Conservation (phyloP, 2,888 invertebrate species). For the Tipula lateralis region DNA sequence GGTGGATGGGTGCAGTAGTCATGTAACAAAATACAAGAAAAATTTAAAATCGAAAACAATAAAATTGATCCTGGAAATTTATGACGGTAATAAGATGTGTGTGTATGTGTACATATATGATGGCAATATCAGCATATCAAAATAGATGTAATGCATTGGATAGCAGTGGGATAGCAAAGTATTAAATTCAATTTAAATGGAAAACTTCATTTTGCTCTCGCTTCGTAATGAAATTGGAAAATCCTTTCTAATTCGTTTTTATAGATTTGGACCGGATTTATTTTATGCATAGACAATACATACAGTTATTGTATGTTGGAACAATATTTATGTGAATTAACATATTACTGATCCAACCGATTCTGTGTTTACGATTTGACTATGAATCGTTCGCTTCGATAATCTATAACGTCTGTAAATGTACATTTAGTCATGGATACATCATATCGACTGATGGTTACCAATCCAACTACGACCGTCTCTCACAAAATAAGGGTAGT, state of each 20-base stretch:
- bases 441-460: too few relatives aligned
- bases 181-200: neutral
- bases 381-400: too few relatives aligned
- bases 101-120: too few relatives aligned
- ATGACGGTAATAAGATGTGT: neutral
- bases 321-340: too few relatives aligned
- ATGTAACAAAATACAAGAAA: neutral
- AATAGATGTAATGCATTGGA: neutral
- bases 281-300: neutral
- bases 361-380: too few relatives aligned
- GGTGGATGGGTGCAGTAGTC: too few relatives aligned
- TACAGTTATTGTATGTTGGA: neutral
- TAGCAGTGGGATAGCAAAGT: neutral
- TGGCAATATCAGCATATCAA: neutral
- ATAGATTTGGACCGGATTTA: neutral
- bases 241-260: neutral
- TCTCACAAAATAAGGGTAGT: too few relatives aligned
- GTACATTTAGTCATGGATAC: too few relatives aligned
- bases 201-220: neutral
- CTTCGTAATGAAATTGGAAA: neutral
- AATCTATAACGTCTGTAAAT: too few relatives aligned
- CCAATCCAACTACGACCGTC: too few relatives aligned
- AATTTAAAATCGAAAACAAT: neutral
- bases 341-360: too few relatives aligned
- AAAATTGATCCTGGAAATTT: neutral